Conservation (phyloP, 2,888 invertebrate genomes). For the Aphrophora alni region DNA sequence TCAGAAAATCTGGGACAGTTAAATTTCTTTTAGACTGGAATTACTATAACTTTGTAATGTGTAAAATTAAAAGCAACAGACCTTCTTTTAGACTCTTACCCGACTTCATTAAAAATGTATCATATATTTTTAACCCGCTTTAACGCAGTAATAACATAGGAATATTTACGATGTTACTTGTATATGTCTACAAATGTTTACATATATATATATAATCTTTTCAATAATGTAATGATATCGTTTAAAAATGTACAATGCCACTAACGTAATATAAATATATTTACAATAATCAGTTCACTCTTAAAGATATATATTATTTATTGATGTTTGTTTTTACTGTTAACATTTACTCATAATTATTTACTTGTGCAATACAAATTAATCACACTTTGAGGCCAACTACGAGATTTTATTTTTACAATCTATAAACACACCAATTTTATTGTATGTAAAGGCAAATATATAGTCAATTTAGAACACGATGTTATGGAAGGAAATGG, state of each 20-base stretch:
- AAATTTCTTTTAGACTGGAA: too few species aligned
- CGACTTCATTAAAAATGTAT: not conserved
- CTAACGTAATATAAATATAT: not conserved
- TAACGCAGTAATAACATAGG: not conserved
- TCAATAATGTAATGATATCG: not conserved
- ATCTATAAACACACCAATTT: not conserved
- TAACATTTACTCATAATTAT: too few species aligned
- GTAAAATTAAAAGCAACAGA: not conserved
- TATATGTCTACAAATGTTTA: not conserved
- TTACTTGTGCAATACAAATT: too few species aligned
- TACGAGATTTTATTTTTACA: not conserved
- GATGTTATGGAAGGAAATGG: not conserved
- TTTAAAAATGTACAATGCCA: not conserved
- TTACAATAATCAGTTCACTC: not conserved
- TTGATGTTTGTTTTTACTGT: not conserved
- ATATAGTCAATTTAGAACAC: not conserved
- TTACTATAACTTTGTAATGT: too few species aligned
- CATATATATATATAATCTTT: not conserved
- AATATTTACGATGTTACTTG: not conserved
- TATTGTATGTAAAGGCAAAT: conserved; percentile 6
- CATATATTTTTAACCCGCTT: not conserved
- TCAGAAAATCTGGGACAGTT: not conserved
- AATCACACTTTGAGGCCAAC: not conserved
- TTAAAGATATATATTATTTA: not conserved
- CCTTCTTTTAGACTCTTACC: not conserved